Evolutionary conservation across 2,888 invertebrate genomes (phyloP).

Genomic region (Masnerella sp.): DNA sequence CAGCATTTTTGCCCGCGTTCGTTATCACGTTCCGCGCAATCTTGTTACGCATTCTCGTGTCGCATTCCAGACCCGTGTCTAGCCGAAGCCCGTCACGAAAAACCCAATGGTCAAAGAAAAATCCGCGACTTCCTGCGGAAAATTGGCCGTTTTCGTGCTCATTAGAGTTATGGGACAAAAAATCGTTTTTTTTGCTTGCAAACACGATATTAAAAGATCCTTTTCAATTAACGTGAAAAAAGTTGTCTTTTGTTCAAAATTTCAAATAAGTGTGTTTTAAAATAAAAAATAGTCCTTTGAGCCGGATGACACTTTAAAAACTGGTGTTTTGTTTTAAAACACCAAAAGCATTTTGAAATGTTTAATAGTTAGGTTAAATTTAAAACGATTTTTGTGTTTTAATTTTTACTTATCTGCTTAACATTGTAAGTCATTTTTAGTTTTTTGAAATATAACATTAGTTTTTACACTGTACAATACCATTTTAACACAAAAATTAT

Average conservation of each 20-base stretch:
- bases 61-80: conserved; percentile 54
- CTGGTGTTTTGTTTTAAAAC: too few species aligned
- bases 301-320: too few species aligned
- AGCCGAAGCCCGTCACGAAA: conserved; percentile 49
- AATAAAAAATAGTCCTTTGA: too few species aligned
- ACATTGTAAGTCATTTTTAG: too few species aligned
- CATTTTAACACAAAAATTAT: too few species aligned
- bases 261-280: conserved; percentile 6
- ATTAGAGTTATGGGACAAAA: conserved; percentile 47
- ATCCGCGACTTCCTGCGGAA: conserved; percentile 44
- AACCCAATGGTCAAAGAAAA: conserved; percentile 53
- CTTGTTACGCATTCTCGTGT: conserved; percentile 59
- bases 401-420: too few species aligned
- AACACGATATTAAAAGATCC: conserved; percentile 37
- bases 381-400: too few species aligned
- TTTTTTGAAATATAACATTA: too few species aligned
- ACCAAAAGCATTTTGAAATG: too few species aligned
- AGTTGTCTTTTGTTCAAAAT: conserved; percentile 14
- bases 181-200: conserved; percentile 39
- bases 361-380: too few species aligned
- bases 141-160: conserved; percentile 55
- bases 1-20: conserved; percentile 56
- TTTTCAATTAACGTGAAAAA: too few species aligned
- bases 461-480: too few species aligned
- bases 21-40: conserved; percentile 60